Evolutionary conservation across 2,888 invertebrate genomes (phyloP).

Genomic region (Anticlea derivata): DNA sequence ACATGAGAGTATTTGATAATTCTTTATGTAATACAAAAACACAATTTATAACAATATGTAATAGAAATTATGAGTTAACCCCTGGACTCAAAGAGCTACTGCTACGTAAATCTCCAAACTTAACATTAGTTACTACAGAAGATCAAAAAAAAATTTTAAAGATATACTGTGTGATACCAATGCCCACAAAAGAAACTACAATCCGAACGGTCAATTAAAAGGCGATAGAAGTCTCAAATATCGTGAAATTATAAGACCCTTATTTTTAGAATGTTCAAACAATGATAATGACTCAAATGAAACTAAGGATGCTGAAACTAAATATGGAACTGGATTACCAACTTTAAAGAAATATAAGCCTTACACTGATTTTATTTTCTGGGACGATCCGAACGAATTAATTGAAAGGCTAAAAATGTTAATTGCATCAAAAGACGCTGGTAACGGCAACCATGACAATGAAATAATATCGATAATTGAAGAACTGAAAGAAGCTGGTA

Average conservation of each 20-base stretch:
- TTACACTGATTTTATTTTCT: background rate
- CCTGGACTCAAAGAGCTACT: constrained; percentile 1
- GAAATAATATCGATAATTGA: constrained; percentile 53
- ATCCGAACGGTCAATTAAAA: background rate
- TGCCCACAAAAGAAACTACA: background rate
- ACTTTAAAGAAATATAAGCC: background rate
- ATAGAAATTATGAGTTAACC: background rate
- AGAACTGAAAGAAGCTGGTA: constrained; percentile 21
- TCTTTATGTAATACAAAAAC: too few species aligned
- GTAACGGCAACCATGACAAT: constrained; percentile 20
- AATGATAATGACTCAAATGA: background rate
- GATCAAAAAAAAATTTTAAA: background rate
- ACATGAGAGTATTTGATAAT: background rate
- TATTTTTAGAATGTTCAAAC: background rate
- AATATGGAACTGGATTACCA: background rate
- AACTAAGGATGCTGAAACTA: background rate
- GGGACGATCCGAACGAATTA: constrained; percentile 5
- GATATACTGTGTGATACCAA: background rate
- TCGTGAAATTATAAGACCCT: background rate
- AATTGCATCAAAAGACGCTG: constrained; percentile 31
- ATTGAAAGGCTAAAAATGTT: constrained; percentile 30
- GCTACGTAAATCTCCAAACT: background rate
- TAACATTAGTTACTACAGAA: background rate
- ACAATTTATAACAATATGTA: background rate
- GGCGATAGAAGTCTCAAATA: background rate